These are phyloP conservation scores for Plecotus auritus DNA, from an alignment of 2,113 vertebrate species.

Conservation along the genomic window DNA sequence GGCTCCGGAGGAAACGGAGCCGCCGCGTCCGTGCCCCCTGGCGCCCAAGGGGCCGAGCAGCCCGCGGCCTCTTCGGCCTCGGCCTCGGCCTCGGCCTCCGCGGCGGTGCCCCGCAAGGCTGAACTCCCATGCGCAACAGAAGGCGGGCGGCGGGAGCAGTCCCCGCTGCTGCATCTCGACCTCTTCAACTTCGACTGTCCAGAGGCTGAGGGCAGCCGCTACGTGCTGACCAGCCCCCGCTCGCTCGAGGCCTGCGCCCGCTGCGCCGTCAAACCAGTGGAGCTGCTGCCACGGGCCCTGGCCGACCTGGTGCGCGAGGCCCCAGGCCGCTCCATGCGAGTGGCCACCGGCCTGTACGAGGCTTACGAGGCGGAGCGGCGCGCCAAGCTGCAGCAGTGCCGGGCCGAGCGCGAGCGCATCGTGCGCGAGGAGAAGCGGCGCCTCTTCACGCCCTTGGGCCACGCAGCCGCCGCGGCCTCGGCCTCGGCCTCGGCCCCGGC, in stretches of 20 bases:
- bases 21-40: slow-evolving; percentile 11
- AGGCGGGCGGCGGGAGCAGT: slow-evolving; percentile 77
- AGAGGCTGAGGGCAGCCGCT: slow-evolving; percentile 94
- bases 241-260: slow-evolving; percentile 97
- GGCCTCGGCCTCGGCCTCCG: slow-evolving; percentile 67
- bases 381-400: slow-evolving; percentile 92
- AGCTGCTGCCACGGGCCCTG: slow-evolving; percentile 90
- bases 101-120: slow-evolving; percentile 24
- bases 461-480: not conserved
- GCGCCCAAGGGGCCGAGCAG: slow-evolving; percentile 64
- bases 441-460: slow-evolving; percentile 83
- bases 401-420: slow-evolving; percentile 92
- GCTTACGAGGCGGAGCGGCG: slow-evolving; percentile 91
- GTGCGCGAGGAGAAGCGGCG: slow-evolving; percentile 93
- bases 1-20: slow-evolving; percentile 34
- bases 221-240: slow-evolving; percentile 95
- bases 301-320: slow-evolving; percentile 92
- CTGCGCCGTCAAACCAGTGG: slow-evolving; percentile 94
- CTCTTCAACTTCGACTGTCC: slow-evolving; percentile 95
- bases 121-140: slow-evolving; percentile 54
- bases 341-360: slow-evolving; percentile 93
- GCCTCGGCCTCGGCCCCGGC: not conserved
- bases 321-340: slow-evolving; percentile 92
- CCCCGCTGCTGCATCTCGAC: slow-evolving; percentile 92
- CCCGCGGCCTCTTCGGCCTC: slow-evolving; percentile 61